Percentiles rank a stretch among this genome's conserved stretches.
Conservation (phyloP, 2,888 invertebrate genomes). For the Pteria penguin region DNA sequence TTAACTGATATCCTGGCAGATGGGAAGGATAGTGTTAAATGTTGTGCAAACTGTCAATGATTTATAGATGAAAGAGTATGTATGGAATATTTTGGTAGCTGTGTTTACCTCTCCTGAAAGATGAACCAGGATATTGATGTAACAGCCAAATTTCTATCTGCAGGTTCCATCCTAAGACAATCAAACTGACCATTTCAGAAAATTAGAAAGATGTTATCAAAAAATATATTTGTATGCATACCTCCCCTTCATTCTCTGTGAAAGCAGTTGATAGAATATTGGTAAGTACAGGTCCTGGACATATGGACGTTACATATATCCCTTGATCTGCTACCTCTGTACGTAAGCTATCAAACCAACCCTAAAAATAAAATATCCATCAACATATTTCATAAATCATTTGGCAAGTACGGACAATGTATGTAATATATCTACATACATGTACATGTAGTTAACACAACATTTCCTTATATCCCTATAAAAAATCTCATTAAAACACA, state of each 20-base stretch:
- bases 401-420: no score
- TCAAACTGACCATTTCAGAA: conserved; percentile 90
- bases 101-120: conserved; percentile 83
- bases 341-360: conserved; percentile 86
- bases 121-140: conserved; percentile 89
- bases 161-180: conserved; percentile 84
- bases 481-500: background rate
- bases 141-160: conserved; percentile 83
- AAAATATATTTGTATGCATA: no score
- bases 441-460: background rate
- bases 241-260: conserved; percentile 84
- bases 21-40: no score
- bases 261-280: conserved; percentile 86
- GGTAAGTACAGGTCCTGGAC: conserved; percentile 89
- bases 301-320: conserved; percentile 85
- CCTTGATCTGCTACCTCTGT: conserved; percentile 84
- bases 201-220: background rate
- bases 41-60: no score
- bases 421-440: no score
- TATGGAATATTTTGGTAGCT: no score
- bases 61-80: no score
- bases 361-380: no score
- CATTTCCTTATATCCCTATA: background rate
- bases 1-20: no score
- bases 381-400: no score